Evolutionary conservation across 2,888 invertebrate species (phyloP), one percentile per base, ranked within the genome.

Genomic region (Limnephilus marmoratus): DNA sequence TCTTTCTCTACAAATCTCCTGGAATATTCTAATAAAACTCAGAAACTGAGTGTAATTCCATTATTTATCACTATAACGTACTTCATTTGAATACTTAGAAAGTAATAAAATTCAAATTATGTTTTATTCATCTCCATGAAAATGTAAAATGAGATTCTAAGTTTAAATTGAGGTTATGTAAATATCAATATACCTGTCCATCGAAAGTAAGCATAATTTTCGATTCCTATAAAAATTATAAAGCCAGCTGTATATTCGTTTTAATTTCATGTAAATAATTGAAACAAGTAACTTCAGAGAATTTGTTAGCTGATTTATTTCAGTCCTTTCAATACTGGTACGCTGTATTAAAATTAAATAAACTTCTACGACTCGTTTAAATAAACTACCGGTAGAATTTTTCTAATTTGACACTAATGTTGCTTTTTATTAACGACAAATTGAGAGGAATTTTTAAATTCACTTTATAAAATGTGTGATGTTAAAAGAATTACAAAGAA

Each of bases 81-180:
- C 45, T 85, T 85, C n/a, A 41, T 85, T 85, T 41, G 85, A 85
- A 85, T 85, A 41, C n/a, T 41, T 15, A 11, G 7, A 34, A 85
- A 85, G 24, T 41, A 85, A 85, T 85, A 85, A 85, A 85, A 85
- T 85, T 85, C 85, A 85, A 85, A 85, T 34, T 41, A 45, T 45
- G n/a, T 85, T 3, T 45, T 41, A 45, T 85, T n/a, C 34, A 41
- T 85, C 45, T 85, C 41, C 41, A 41, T 41, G n/a, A 85, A 11
- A 85, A 85, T 85, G 45, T 45, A 37, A 34, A 85, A 85, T 85
- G 7, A 85, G 34, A 34, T 45, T 85, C 37, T 15, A 34, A 24
- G 41, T 41, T 85, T 85, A 85, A 41, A 85, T 85, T 24, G 45
- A 85, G 18, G 18, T 37, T 41, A 85, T 85, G 85, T 85, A 85